Conservation (phyloP, 2,888 invertebrate species). For the Latrodectus elegans region DNA sequence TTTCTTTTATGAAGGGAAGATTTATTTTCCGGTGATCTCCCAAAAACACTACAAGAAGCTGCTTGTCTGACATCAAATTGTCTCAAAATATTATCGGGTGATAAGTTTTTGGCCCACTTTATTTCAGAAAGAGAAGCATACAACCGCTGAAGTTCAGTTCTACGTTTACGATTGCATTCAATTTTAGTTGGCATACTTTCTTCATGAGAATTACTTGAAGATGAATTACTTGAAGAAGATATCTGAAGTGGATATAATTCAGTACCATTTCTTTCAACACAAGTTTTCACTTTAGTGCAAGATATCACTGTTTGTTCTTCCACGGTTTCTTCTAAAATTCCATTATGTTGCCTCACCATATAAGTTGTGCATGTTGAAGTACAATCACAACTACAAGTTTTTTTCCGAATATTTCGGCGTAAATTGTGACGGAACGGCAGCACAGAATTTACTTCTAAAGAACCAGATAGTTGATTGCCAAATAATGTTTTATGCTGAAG, state of each 20-base stretch:
- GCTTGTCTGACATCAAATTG: constrained; percentile 42
- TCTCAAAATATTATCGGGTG: constrained; percentile 57
- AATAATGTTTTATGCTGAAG: constrained; percentile 16
- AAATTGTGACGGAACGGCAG: constrained; percentile 33
- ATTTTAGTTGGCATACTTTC: neutral
- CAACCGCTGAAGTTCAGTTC: constrained; percentile 44
- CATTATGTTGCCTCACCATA: constrained; percentile 37
- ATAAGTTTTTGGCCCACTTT: constrained; percentile 59
- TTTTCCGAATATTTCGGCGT: constrained; percentile 33
- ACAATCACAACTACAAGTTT: constrained; percentile 44
- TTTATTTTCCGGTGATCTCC: neutral
- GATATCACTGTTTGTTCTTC: constrained; percentile 40
- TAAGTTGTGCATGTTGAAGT: constrained; percentile 20
- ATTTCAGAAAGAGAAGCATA: constrained; percentile 56
- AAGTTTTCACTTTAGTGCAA: constrained; percentile 35
- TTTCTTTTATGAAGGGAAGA: neutral
- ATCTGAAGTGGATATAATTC: neutral
- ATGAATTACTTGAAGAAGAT: neutral
- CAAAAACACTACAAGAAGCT: constrained; percentile 42
- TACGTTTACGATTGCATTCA: constrained; percentile 16
- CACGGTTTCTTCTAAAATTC: constrained; percentile 12
- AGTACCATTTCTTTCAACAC: neutral
- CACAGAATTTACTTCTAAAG: neutral
- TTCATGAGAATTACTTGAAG: neutral
- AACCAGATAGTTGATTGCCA: neutral